Conservation (phyloP, 2,113 vertebrate species). For the Microcebus ravelobensis region DNA sequence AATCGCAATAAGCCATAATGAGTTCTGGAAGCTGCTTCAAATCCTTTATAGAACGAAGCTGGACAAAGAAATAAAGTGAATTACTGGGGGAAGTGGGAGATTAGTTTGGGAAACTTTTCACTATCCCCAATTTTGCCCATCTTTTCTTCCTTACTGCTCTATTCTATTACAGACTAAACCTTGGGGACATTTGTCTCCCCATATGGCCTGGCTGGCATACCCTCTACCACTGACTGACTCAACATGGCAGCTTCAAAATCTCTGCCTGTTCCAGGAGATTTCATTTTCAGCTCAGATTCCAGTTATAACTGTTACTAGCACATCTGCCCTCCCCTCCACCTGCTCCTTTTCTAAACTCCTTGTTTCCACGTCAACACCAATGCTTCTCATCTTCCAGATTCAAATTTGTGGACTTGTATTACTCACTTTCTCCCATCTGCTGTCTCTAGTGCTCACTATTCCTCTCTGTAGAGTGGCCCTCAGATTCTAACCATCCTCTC, state of each 20-base stretch:
- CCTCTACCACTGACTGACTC: background rate
- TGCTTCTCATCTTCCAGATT: slow-evolving; percentile 42
- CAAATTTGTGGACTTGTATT: slow-evolving; percentile 19
- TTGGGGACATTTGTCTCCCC: background rate
- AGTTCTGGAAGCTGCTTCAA: slow-evolving; percentile 49
- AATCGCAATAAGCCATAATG: slow-evolving; percentile 48
- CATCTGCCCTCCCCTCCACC: background rate
- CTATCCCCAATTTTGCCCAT: background rate
- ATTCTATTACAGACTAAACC: slow-evolving; percentile 9
- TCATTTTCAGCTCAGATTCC: slow-evolving; percentile 26
- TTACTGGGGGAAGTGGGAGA: background rate
- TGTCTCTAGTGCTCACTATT: background rate
- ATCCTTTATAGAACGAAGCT: slow-evolving; percentile 49
- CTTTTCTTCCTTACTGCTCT: slow-evolving; percentile 18
- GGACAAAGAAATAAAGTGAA: slow-evolving; percentile 40
- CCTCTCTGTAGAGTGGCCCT: background rate
- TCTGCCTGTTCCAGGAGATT: background rate
- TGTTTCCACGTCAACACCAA: background rate
- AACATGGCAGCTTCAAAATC: slow-evolving; percentile 13
- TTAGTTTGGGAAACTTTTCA: slow-evolving; percentile 26
- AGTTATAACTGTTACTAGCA: background rate
- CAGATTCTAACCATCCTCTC: slow-evolving; percentile 4
- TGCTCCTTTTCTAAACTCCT: background rate
- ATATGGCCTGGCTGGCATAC: background rate
- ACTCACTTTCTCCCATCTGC: slow-evolving; percentile 4